Percentiles rank a stretch among this genome's conserved stretches.
phyloP scores from a whole-genome alignment of 2,888 invertebrate genomes.

The Drosophila koepferae region DNA sequence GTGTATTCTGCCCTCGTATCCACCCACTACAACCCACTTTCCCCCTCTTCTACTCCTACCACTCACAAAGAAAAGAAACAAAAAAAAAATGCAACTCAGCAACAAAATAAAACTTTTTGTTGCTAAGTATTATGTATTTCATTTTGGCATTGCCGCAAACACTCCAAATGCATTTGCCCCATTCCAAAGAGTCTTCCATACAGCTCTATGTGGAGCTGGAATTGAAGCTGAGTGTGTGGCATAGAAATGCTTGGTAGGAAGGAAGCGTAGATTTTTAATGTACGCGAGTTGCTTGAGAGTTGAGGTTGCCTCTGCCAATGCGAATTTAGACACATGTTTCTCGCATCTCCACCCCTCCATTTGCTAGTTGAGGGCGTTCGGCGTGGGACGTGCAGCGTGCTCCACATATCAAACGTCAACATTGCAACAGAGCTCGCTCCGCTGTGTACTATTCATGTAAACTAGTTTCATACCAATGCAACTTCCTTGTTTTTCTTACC shows the following conservation, averaged over 20 bases:
- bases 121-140: conserved; percentile 79
- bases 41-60: not conserved
- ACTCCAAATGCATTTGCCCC: conserved; percentile 79
- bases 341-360: not conserved
- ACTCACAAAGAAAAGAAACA: conserved; percentile 24
- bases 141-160: conserved; percentile 78
- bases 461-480: conserved; percentile 37
- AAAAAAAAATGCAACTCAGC: conserved; percentile 70
- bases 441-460: conserved; percentile 47
- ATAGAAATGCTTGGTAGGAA: conserved; percentile 7
- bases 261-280: conserved; percentile 78
- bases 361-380: not conserved
- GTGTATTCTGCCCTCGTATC: conserved; percentile 2
- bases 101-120: conserved; percentile 69
- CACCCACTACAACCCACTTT: not conserved
- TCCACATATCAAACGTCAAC: conserved; percentile 63
- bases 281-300: conserved; percentile 45
- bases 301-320: conserved; percentile 35
- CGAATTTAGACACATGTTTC: conserved; percentile 78
- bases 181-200: conserved; percentile 38
- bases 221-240: conserved; percentile 29
- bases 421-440: conserved; percentile 30
- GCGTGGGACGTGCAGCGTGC: conserved; percentile 37
- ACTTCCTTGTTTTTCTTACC: conserved; percentile 1
- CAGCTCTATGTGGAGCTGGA: conserved; percentile 20